phyloP scores from a whole-genome alignment of 2,113 vertebrate genomes.

The Parus major region DNA sequence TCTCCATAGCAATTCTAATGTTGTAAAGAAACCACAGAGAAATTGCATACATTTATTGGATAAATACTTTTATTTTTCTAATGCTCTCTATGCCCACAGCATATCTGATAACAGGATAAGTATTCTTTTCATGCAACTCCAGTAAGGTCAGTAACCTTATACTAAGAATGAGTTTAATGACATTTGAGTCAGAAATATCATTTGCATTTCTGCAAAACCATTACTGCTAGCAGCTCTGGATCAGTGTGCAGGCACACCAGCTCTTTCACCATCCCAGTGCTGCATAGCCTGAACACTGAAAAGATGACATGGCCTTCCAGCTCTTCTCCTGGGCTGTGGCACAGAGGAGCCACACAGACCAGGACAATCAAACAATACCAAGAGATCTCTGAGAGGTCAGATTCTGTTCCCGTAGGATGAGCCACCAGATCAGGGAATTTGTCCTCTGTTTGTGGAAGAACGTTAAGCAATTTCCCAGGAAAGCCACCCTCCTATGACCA shows the following conservation, averaged over 20 bases:
- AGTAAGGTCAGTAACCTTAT: not conserved
- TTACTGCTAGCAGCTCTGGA: not conserved
- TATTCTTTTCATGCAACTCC: not conserved
- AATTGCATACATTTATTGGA: not conserved
- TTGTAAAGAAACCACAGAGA: not conserved
- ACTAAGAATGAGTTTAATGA: not conserved
- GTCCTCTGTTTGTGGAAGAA: not conserved
- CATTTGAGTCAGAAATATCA: not conserved
- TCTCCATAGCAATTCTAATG: not conserved
- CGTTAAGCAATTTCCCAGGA: slow-evolving; percentile 46
- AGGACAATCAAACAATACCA: not conserved
- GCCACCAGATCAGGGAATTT: slow-evolving; percentile 15
- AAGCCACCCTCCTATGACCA: slow-evolving; percentile 3
- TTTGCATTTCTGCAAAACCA: not conserved
- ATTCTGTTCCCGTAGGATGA: slow-evolving; percentile 4
- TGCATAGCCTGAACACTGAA: not conserved
- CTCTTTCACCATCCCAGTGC: not conserved
- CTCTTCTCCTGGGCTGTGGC: not conserved
- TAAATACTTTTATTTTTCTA: not conserved
- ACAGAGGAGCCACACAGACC: not conserved
- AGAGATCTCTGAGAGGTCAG: not conserved
- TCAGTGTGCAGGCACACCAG: not conserved
- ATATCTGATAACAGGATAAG: not conserved
- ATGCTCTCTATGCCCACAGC: not conserved
- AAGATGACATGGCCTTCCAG: not conserved